Conservation (phyloP, 2,113 vertebrate genomes). For the Cyprinus carpio region DNA sequence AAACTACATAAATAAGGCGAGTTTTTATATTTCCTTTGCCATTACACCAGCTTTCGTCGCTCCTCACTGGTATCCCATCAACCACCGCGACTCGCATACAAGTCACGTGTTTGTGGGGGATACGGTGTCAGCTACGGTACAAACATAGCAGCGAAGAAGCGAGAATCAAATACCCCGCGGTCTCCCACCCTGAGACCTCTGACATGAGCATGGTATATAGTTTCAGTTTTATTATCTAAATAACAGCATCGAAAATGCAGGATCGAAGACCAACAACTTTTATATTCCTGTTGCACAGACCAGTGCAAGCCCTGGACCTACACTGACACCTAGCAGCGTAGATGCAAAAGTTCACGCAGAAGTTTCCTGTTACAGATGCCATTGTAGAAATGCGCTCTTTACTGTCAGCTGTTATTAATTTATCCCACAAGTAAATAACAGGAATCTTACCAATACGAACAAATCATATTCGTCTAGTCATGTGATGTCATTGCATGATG, state of each 20-base stretch:
- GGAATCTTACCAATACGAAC: neutral
- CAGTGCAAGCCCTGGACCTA: neutral
- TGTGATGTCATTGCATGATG: neutral
- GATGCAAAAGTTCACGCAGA: neutral
- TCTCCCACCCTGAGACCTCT: too few relatives aligned
- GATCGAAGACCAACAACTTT: neutral
- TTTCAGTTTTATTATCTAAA: too few relatives aligned
- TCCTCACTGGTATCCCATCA: slow-evolving; percentile 8
- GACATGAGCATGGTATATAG: too few relatives aligned
- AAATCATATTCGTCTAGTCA: neutral
- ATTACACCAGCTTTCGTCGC: neutral
- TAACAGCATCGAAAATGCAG: neutral
- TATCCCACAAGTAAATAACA: too few relatives aligned
- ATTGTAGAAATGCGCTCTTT: neutral
- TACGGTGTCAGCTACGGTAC: neutral
- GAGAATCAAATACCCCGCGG: neutral
- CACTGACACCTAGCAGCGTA: neutral
- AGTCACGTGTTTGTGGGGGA: neutral
- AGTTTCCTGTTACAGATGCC: neutral
- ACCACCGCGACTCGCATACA: neutral
- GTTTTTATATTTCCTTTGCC: neutral
- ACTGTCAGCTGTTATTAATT: neutral
- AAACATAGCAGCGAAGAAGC: neutral
- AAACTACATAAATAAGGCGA: neutral
- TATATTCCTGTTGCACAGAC: neutral